Base-by-base conservation (phyloP, 2,888 invertebrate species). In the Cremastinae sp. region DNA sequence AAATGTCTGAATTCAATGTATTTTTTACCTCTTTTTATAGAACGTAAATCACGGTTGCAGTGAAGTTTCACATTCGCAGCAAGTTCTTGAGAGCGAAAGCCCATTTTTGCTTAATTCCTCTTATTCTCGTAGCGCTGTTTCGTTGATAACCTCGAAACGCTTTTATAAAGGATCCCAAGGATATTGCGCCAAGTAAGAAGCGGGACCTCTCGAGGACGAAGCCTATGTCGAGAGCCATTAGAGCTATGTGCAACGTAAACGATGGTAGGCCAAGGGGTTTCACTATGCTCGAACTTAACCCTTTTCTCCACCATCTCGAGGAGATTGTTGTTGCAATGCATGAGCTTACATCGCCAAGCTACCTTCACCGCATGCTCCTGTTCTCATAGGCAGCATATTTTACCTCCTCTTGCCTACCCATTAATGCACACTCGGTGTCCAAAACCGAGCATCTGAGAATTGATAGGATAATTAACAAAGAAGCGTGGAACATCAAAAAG, bases 321-420 rank as follows among this genome's bases (percentile, higher is more conserved):
- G 35, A 55, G 70, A 62, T 62, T 35, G 37, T 61, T 55, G 53
- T 53, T 59, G 66, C 55, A 41, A 39, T 62, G 62, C 56, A 62
- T 66, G 62, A 62, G 62, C 59, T 65, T 69, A 64, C 71, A 75
- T 71, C 51, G 28, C 28, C 65, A 56, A 62, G 51, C 39, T 55
- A 72, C 71, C 56, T 66, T 68, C 51, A 59, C 74, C 75, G 58
- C 62, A 56, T 75, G 59, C 64, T 56, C 45, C 58, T 65, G 41
- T 59, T 72, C 43, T 56, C 62, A 39, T 28, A 53, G 39, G 66
- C 43, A 45, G 66, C 59, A 62, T 56, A 58, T 47, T 58, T 53
- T 53, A 43, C 70, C 61, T 53, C 35, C 12, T 51, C 59, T n/a
- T 51, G 22, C 43, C 22, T 43, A 59, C 28, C 20, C 43, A 20